These are phyloP conservation scores for Diphyllodes magnificus DNA, from an alignment of 2,113 vertebrate genomes.

Conservation along the genomic window DNA sequence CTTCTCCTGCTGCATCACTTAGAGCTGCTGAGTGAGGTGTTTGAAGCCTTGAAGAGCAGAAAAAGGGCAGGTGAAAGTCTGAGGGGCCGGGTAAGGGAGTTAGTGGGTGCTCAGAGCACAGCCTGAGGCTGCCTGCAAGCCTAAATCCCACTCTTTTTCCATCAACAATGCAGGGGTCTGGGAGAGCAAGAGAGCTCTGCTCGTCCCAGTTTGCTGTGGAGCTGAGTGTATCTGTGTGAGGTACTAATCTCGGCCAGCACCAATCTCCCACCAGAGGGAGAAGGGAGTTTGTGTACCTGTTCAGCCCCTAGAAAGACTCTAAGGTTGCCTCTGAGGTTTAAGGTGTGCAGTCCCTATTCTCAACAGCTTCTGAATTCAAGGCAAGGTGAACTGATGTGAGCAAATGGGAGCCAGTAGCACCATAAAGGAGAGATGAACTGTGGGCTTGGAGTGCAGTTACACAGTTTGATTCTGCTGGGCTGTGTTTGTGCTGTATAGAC, in stretches of 20 bases:
- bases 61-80: background rate
- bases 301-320: background rate
- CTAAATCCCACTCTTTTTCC: background rate
- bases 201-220: background rate
- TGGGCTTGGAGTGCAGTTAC: background rate
- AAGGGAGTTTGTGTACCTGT: background rate
- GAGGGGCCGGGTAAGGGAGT: background rate
- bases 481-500: background rate
- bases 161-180: background rate
- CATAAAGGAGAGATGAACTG: background rate
- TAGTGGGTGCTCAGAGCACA: fast-evolving
- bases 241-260: background rate
- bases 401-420: background rate
- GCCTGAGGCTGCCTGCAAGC: fast-evolving
- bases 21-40: background rate
- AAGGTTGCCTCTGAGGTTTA: background rate
- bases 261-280: background rate
- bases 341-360: background rate
- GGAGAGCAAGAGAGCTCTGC: background rate
- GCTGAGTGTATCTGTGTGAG: fast-evolving
- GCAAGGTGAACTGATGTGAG: background rate
- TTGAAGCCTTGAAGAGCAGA: background rate
- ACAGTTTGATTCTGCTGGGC: background rate
- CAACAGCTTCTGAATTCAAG: background rate
- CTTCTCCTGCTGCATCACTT: background rate